Evolutionary conservation across 2,113 vertebrate species (phyloP).

Genomic region (Phrynosoma blainvillii): DNA sequence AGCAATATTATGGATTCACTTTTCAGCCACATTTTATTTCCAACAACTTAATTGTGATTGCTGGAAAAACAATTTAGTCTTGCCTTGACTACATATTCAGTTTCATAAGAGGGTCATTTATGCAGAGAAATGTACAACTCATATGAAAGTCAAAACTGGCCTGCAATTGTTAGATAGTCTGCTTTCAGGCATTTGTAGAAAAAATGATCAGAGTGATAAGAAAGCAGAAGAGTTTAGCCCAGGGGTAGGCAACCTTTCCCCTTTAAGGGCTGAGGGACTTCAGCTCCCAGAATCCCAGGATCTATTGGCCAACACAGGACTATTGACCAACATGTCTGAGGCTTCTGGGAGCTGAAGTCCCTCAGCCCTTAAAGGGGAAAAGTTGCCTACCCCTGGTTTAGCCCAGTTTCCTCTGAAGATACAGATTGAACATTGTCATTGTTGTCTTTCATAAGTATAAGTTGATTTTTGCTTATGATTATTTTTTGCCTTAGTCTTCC

Average conservation of each 20-base stretch:
- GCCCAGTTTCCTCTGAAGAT: not conserved
- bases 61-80: slow-evolving; percentile 47
- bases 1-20: slow-evolving; percentile 61
- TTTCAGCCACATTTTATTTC: slow-evolving; percentile 53
- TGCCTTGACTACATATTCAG: not conserved
- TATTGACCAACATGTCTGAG: too few species aligned
- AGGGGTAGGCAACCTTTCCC: too few species aligned
- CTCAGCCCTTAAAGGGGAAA: too few species aligned
- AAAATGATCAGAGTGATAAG: not conserved
- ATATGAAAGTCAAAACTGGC: not conserved
- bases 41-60: slow-evolving; percentile 58
- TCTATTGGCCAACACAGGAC: too few species aligned
- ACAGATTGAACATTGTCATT: not conserved
- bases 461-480: not conserved
- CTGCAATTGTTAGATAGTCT: slow-evolving; percentile 16
- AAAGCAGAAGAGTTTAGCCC: not conserved
- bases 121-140: not conserved
- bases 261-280: too few species aligned
- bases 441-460: not conserved
- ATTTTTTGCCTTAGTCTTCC: not conserved
- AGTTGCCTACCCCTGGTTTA: too few species aligned
- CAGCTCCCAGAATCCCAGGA: too few species aligned
- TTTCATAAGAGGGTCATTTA: slow-evolving; percentile 46
- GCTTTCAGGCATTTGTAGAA: not conserved
- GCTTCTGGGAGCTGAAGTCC: too few species aligned